A percentile compares a stretch with the other conserved stretches of the same genome.
phyloP scores from a whole-genome alignment of 1,140 invertebrate species.

The Pogonus chalceus region DNA sequence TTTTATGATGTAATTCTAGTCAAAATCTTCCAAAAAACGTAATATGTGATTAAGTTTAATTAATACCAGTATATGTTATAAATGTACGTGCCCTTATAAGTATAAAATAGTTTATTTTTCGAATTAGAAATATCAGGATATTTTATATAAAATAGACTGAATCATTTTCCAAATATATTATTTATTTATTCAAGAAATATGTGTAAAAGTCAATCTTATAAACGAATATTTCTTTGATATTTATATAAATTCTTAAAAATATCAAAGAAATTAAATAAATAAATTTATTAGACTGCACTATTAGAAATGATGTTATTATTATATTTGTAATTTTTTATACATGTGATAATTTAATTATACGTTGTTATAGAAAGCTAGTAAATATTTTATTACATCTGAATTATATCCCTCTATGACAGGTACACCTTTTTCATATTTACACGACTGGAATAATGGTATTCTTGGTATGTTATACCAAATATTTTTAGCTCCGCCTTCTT shows the following conservation, averaged over 20 bases:
- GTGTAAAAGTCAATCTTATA: not conserved
- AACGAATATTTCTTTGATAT: too few species aligned
- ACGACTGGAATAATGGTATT: slow-evolving; percentile 56
- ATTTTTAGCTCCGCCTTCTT: slow-evolving; percentile 57
- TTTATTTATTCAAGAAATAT: not conserved
- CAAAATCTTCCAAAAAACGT: too few species aligned
- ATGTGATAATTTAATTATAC: slow-evolving; percentile 22
- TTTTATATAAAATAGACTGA: not conserved
- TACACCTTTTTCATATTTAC: slow-evolving; percentile 48
- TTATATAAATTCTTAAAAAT: too few species aligned
- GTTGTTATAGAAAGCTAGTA: slow-evolving; percentile 68
- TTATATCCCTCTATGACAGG: slow-evolving; percentile 65
- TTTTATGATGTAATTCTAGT: too few species aligned
- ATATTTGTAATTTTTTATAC: slow-evolving; percentile 19
- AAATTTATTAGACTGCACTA: not conserved
- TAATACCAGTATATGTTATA: too few species aligned
- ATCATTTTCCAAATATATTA: not conserved
- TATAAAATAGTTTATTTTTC: too few species aligned
- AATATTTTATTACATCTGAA: slow-evolving; percentile 60
- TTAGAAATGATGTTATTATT: not conserved
- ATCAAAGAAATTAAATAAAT: too few species aligned
- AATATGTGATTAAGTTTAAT: too few species aligned
- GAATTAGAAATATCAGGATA: too few species aligned
- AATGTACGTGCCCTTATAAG: too few species aligned
- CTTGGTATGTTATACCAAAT: slow-evolving; percentile 62